Percentiles rank a stretch among this genome's conserved stretches.
Evolutionary conservation across 37 sponge, comb jelly and placozoan species (phyloP).

Genomic region (Lycopodina hypogea): DNA sequence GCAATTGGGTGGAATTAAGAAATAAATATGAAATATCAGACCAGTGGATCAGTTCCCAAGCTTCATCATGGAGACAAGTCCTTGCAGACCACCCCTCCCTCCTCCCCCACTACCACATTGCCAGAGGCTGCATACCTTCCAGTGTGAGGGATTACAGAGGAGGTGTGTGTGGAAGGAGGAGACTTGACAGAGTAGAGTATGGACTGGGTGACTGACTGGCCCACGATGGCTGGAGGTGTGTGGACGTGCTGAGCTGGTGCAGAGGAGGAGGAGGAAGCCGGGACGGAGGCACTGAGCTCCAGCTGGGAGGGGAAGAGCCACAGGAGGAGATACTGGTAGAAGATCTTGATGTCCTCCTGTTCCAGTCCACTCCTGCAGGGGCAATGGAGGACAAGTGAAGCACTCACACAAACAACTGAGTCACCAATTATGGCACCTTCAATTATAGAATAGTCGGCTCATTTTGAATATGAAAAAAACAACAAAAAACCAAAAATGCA

Average conservation of each 20-base stretch:
- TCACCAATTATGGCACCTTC: too few species aligned
- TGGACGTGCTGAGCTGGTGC: neutral
- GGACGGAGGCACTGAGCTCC: neutral
- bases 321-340: conserved; percentile 81
- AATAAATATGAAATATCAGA: too few species aligned
- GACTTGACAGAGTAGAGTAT: conserved; percentile 19
- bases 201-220: conserved; percentile 18
- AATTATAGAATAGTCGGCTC: too few species aligned
- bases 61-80: too few species aligned
- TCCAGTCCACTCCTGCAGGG: conserved; percentile 88
- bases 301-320: conserved; percentile 60
- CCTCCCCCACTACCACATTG: neutral
- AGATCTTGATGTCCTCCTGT: conserved; percentile 83
- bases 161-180: neutral
- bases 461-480: too few species aligned
- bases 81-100: too few species aligned
- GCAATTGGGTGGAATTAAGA: too few species aligned
- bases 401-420: too few species aligned
- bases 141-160: conserved; percentile 5
- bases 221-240: neutral
- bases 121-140: neutral
- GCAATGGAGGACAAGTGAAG: too few species aligned
- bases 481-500: too few species aligned
- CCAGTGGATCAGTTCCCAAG: too few species aligned
- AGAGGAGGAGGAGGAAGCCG: neutral